phyloP scores from a whole-genome alignment of 2,113 vertebrate genomes.

The Plestiodon gilberti region DNA sequence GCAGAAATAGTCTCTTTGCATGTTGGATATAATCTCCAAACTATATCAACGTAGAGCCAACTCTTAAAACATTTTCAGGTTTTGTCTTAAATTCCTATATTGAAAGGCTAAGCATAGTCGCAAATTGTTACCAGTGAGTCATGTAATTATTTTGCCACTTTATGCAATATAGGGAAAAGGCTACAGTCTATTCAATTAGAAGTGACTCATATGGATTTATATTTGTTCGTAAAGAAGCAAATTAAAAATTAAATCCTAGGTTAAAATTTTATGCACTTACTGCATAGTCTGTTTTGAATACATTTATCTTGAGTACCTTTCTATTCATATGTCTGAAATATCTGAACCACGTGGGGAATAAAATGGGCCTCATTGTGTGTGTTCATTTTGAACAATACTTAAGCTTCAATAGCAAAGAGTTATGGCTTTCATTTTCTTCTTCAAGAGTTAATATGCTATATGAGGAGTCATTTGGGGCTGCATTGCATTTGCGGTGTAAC shows the following conservation, averaged over 20 bases:
- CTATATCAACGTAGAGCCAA: not conserved
- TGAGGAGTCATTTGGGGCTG: constrained; percentile 43
- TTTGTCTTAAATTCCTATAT: constrained; percentile 1
- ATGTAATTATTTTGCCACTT: not conserved
- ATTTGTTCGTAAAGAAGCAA: not conserved
- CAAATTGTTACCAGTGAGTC: not conserved
- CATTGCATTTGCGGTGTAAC: not conserved
- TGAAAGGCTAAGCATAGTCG: not conserved
- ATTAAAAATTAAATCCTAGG: not conserved
- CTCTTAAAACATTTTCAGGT: not conserved
- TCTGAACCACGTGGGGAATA: constrained; percentile 21
- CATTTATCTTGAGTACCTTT: constrained; percentile 19
- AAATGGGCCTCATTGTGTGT: constrained; percentile 11
- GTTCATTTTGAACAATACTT: constrained; percentile 34
- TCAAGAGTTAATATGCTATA: constrained; percentile 36
- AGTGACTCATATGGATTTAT: not conserved
- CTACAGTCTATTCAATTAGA: not conserved
- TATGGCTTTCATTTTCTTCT: constrained; percentile 43
- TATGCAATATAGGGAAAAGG: not conserved
- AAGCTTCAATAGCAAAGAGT: constrained; percentile 43
- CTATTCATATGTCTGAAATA: constrained; percentile 21
- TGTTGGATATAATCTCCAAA: not conserved
- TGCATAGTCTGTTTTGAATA: not conserved
- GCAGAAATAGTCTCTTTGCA: not conserved
- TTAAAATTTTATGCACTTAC: not conserved